phyloP scores from a whole-genome alignment of 2,797 vertebrate species.

The Mallotus villosus region DNA sequence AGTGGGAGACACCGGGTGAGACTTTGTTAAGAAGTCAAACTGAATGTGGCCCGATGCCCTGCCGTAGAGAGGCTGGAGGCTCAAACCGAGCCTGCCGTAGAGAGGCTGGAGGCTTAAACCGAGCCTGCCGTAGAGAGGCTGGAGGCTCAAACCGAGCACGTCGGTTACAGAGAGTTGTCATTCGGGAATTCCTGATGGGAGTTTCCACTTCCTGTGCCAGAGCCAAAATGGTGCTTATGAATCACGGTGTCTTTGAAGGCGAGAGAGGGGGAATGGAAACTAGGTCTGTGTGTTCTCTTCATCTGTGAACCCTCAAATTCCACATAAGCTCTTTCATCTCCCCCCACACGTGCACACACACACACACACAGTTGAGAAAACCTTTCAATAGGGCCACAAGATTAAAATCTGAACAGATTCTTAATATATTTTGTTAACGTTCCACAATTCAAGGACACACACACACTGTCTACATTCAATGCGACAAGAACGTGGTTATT shows the following conservation, averaged over 20 bases:
- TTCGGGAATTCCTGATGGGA: conserved; percentile 58
- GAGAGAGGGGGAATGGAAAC: conserved; percentile 12
- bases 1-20: conserved; percentile 41
- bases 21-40: conserved; percentile 41
- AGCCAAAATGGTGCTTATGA: conserved; percentile 67
- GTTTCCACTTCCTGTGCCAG: conserved; percentile 58
- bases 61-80: conserved; percentile 27
- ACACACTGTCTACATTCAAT: background rate
- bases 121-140: conserved; percentile 33
- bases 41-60: conserved; percentile 26
- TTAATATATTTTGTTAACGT: no score
- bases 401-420: no score
- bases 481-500: background rate
- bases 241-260: conserved; percentile 55
- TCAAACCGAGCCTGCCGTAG: conserved; percentile 36
- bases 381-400: background rate
- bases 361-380: background rate
- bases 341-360: background rate
- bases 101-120: conserved; percentile 39
- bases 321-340: background rate
- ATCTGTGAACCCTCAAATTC: no score
- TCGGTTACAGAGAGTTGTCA: conserved; percentile 54
- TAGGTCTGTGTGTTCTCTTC: no score
- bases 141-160: conserved; percentile 44
- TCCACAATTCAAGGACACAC: no score